These are phyloP conservation scores for Embiotoca jacksoni DNA, from an alignment of 2,113 vertebrate genomes.

Conservation along the genomic window DNA sequence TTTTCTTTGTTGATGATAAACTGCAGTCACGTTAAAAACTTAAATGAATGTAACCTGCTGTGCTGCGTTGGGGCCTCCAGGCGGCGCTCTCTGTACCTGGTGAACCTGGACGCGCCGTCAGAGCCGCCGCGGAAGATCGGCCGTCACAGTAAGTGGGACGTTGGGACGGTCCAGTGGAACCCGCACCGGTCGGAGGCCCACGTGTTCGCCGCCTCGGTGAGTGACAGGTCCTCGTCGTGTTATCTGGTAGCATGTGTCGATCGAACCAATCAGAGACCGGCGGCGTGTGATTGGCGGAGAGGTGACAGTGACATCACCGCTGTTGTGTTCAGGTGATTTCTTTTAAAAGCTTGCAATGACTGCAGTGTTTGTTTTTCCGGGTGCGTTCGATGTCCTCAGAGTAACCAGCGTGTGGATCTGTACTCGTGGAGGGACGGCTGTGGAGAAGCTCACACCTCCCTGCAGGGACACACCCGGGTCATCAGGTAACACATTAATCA, in stretches of 20 bases:
- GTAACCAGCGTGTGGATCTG: slow-evolving; percentile 96
- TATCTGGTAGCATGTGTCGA: too few species aligned
- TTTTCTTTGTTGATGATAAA: too few species aligned
- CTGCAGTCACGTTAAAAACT: too few species aligned
- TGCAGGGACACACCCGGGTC: slow-evolving; percentile 97
- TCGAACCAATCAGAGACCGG: too few species aligned
- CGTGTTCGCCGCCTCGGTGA: slow-evolving; percentile 95
- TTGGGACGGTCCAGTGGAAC: slow-evolving; percentile 98
- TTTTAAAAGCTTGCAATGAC: too few species aligned
- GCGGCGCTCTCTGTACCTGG: slow-evolving; percentile 94
- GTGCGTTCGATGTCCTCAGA: slow-evolving; percentile 82
- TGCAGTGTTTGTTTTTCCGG: background rate
- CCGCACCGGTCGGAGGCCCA: slow-evolving; percentile 90
- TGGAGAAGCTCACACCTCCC: slow-evolving; percentile 91
- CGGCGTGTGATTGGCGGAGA: too few species aligned
- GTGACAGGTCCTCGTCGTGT: background rate
- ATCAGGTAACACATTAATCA: slow-evolving; percentile 88
- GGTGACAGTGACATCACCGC: too few species aligned
- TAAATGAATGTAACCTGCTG: too few species aligned
- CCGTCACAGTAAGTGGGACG: slow-evolving; percentile 98
- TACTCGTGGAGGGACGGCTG: slow-evolving; percentile 95
- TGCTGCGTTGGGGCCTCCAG: slow-evolving; percentile 74
- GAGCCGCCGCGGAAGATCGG: slow-evolving; percentile 93
- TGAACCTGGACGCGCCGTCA: slow-evolving; percentile 91
- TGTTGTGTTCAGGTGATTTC: too few species aligned